Conservation (phyloP, 2,888 invertebrate species). For the Aphrophora alni region DNA sequence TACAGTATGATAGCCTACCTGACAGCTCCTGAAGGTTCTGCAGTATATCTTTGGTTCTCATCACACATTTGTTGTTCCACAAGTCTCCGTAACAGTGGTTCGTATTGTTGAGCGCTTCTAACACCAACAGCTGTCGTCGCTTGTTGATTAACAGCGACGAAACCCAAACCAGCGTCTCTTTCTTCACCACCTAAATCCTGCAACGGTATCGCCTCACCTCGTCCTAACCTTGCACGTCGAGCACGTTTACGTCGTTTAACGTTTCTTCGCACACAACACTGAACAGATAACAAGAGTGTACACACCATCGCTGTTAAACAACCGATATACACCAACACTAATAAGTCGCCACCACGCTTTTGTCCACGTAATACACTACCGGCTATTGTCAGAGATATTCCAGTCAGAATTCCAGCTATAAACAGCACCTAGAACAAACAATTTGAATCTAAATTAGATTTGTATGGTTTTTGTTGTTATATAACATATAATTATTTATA, state of each 20-base stretch:
- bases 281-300: conserved; percentile 66
- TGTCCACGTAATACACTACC: conserved; percentile 68
- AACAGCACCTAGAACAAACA: conserved; percentile 67
- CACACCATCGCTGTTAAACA: conserved; percentile 68
- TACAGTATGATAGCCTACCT: no score
- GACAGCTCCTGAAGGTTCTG: not conserved
- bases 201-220: conserved; percentile 3
- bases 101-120: conserved; percentile 16
- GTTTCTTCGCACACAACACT: conserved; percentile 65
- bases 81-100: conserved; percentile 19
- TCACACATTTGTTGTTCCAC: conserved; percentile 20
- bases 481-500: no score
- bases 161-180: not conserved
- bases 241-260: conserved; percentile 57
- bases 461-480: no score
- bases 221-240: conserved; percentile 54
- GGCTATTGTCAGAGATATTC: conserved; percentile 69
- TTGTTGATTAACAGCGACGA: not conserved
- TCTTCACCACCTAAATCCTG: conserved; percentile 18
- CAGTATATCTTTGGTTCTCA: conserved; percentile 26
- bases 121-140: not conserved
- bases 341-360: conserved; percentile 68
- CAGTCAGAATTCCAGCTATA: conserved; percentile 70
- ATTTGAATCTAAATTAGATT: no score
- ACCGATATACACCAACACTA: conserved; percentile 72